Percentiles rank a stretch among this genome's conserved stretches.
Evolutionary conservation across 1,140 invertebrate species (phyloP).

Genomic region (Ctenoplectra terminalis): DNA sequence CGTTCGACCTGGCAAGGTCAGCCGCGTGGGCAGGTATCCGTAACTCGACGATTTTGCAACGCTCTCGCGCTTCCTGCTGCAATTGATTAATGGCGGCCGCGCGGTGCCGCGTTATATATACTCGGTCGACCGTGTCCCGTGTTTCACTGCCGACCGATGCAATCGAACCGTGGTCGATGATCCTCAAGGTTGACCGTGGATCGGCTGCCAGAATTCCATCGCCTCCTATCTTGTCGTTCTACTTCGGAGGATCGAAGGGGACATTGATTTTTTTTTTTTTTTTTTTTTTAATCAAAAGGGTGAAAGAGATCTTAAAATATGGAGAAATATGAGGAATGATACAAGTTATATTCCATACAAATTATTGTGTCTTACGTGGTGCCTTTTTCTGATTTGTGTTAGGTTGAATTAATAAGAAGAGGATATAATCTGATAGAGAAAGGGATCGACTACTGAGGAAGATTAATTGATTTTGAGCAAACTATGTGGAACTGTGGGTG

Average conservation of each 20-base stretch:
- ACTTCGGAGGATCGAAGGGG: too few relatives aligned
- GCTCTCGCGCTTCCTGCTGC: conserved; percentile 68
- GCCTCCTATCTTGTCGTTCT: background rate
- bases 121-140: background rate
- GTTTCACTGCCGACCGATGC: background rate
- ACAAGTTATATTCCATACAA: too few relatives aligned
- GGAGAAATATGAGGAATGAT: too few relatives aligned
- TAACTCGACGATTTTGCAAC: conserved; percentile 75
- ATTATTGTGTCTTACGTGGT: too few relatives aligned
- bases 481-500: background rate
- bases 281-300: background rate
- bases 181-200: conserved; percentile 14
- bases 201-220: background rate
- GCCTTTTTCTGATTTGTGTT: too few relatives aligned
- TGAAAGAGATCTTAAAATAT: too few relatives aligned
- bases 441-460: too few relatives aligned
- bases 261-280: too few relatives aligned
- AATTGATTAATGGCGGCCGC: conserved; percentile 73
- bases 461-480: too few relatives aligned
- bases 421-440: too few relatives aligned
- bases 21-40: conserved; percentile 65
- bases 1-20: conserved; percentile 72
- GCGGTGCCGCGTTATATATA: conserved; percentile 20
- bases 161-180: background rate
- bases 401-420: too few relatives aligned